A percentile compares a stretch with the other conserved stretches of the same genome.
These are phyloP conservation scores for Tylochromis polylepis DNA, from an alignment of 2,113 vertebrate species.

Conservation along the genomic window DNA sequence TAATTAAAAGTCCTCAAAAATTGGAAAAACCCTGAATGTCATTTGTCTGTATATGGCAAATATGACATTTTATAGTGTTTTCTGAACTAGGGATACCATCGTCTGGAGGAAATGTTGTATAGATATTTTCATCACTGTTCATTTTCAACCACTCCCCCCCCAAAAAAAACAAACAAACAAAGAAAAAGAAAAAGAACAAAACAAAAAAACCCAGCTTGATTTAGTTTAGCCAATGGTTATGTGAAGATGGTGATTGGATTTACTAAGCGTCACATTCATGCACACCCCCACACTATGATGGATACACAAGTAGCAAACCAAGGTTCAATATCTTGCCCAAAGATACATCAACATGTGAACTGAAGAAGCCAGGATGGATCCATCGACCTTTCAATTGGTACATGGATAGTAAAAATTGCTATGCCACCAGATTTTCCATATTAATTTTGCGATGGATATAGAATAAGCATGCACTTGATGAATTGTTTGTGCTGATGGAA, in stretches of 20 bases:
- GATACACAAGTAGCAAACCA: neutral
- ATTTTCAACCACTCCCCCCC: no score
- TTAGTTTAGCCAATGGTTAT: neutral
- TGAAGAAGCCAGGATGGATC: neutral
- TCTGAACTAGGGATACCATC: neutral
- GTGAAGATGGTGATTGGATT: neutral
- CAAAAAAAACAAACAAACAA: no score
- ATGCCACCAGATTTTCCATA: neutral
- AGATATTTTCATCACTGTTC: neutral
- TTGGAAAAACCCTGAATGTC: neutral
- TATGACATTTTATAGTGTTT: neutral
- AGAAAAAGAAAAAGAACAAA: no score
- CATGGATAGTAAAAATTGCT: neutral
- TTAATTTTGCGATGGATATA: neutral
- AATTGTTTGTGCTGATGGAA: neutral
- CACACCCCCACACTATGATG: neutral
- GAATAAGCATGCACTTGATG: neutral
- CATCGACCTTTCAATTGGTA: neutral
- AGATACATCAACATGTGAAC: neutral
- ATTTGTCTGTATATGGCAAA: neutral
- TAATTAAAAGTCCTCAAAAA: neutral
- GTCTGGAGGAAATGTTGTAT: neutral
- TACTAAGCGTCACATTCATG: neutral
- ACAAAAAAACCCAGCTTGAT: no score
- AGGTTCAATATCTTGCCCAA: neutral